Conservation (phyloP, 2,113 vertebrate genomes). For the Notothenia rossii region DNA sequence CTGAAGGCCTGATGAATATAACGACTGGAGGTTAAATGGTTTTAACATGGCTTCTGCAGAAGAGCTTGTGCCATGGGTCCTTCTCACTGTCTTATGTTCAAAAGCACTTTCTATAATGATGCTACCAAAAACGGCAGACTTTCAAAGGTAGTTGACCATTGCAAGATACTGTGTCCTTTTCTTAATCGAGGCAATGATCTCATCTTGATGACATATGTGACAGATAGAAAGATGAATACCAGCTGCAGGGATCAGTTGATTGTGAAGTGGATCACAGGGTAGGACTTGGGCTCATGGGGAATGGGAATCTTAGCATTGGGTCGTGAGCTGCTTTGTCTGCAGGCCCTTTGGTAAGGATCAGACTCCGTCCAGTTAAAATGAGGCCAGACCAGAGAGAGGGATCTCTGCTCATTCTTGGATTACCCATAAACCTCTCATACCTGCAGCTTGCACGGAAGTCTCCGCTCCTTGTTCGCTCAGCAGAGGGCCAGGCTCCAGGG, state of each 20-base stretch:
- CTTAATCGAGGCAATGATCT: constrained; percentile 44
- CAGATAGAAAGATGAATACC: constrained; percentile 52
- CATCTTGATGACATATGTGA: constrained; percentile 58
- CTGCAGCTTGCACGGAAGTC: constrained; percentile 75
- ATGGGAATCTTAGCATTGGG: constrained; percentile 47
- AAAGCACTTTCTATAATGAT: constrained; percentile 71
- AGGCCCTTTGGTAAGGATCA: constrained; percentile 55
- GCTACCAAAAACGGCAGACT: constrained; percentile 57
- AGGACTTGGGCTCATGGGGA: constrained; percentile 32
- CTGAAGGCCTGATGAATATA: constrained; percentile 78
- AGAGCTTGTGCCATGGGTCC: constrained; percentile 47
- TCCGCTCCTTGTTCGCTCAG: constrained; percentile 53
- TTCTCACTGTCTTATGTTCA: constrained; percentile 68
- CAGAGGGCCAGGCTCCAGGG: constrained; percentile 61
- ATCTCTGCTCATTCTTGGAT: constrained; percentile 67
- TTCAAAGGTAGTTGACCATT: constrained; percentile 56
- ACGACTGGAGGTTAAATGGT: constrained; percentile 75
- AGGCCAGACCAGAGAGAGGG: constrained; percentile 58
- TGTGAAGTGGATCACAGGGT: constrained; percentile 27
- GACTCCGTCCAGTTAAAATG: constrained; percentile 65
- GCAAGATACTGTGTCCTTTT: constrained; percentile 38
- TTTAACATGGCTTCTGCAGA: constrained; percentile 78
- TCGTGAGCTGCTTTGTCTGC: constrained; percentile 49
- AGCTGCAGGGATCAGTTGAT: constrained; percentile 42
- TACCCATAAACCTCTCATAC: constrained; percentile 77